Percentiles rank a stretch among this genome's conserved stretches.
These are phyloP conservation scores for Nasonia oneida DNA, from an alignment of 2,888 invertebrate species.

Conservation along the genomic window DNA sequence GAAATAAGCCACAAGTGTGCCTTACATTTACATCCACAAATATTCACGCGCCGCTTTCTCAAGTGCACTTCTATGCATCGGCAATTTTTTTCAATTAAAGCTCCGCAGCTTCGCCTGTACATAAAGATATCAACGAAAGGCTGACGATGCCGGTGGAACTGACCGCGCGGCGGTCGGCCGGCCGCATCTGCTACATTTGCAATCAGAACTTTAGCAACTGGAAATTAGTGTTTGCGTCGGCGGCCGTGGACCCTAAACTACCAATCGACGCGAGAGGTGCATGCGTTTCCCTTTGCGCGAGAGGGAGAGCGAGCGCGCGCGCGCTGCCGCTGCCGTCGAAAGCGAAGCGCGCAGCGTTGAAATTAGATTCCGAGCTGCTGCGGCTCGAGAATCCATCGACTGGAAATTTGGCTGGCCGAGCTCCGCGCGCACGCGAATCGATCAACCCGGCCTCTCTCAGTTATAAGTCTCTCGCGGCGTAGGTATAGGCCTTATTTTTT, in stretches of 20 bases:
- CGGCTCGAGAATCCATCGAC: constrained; percentile 39
- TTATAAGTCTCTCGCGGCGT: background rate
- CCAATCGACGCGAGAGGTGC: constrained; percentile 54
- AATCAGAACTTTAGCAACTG: constrained; percentile 67
- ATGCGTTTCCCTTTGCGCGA: constrained; percentile 35
- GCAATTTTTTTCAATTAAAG: constrained; percentile 34
- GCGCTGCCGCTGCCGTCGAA: background rate
- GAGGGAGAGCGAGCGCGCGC: background rate
- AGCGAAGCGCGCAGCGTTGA: constrained; percentile 37
- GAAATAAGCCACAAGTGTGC: too few species aligned
- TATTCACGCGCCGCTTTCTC: background rate
- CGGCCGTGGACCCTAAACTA: constrained; percentile 53
- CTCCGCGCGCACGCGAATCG: constrained; percentile 9
- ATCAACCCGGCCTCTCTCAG: constrained; percentile 9
- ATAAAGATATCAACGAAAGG: constrained; percentile 62
- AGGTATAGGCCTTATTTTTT: background rate
- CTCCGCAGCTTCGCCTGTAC: background rate
- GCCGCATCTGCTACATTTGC: constrained; percentile 66
- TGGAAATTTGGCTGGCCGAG: constrained; percentile 47
- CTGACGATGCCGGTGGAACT: constrained; percentile 67
- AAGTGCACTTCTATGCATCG: background rate
- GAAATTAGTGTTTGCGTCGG: constrained; percentile 63
- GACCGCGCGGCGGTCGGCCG: constrained; percentile 53
- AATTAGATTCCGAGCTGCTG: constrained; percentile 54
- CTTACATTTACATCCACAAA: background rate